A percentile compares a stretch with the other conserved stretches of the same genome.
These are phyloP conservation scores for Plutomurus gul DNA, from an alignment of 1,140 invertebrate species.

Conservation along the genomic window DNA sequence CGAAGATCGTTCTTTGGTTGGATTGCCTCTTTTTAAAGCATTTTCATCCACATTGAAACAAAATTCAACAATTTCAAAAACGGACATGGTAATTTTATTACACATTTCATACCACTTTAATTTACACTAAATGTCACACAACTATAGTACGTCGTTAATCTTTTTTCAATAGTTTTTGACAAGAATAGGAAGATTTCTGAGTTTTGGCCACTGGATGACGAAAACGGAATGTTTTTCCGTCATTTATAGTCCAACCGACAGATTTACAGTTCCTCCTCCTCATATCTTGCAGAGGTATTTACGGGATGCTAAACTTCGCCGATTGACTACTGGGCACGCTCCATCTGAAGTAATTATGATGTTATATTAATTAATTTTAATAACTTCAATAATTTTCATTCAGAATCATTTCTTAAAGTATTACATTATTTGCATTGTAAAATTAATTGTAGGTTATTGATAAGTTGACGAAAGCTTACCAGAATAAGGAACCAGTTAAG, in stretches of 20 bases:
- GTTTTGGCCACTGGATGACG: conserved; percentile 48
- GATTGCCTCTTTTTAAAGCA: conserved; percentile 36
- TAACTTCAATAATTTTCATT: neutral
- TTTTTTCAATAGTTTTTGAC: conserved; percentile 38
- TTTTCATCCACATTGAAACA: neutral
- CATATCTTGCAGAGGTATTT: neutral
- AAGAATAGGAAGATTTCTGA: conserved; percentile 44
- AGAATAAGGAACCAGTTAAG: neutral
- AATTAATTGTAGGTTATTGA: neutral
- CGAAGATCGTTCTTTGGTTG: conserved; percentile 48
- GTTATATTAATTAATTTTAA: neutral
- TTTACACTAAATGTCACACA: neutral
- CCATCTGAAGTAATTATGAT: neutral
- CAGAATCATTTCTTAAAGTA: neutral
- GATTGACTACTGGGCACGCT: neutral
- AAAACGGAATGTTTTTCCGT: conserved; percentile 39
- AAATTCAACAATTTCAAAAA: neutral
- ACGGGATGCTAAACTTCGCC: neutral
- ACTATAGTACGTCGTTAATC: neutral
- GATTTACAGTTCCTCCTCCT: neutral
- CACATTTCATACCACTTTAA: neutral
- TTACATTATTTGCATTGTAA: neutral
- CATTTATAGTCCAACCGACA: conserved; percentile 1
- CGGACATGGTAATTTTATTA: neutral
- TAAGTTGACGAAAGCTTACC: neutral